Evolutionary conservation across 2,888 invertebrate genomes (phyloP).

Genomic region (Lottia gigantea): DNA sequence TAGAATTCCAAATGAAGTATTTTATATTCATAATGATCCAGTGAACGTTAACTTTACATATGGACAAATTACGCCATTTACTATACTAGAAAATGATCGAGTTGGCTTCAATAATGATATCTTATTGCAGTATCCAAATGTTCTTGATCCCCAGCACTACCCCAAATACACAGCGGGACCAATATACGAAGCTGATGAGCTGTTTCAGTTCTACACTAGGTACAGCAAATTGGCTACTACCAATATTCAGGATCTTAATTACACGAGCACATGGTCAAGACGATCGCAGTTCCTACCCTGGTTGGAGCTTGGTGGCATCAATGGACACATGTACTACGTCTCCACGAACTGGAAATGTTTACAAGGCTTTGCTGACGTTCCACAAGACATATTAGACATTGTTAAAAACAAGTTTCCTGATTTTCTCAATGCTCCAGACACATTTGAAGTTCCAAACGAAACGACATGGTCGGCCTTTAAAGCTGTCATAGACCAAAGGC

Average conservation of each 20-base stretch:
- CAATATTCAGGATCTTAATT: constrained; percentile 21
- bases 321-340: constrained; percentile 35
- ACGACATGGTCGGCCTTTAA: constrained; percentile 43
- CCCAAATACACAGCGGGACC: constrained; percentile 36
- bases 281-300: constrained; percentile 41
- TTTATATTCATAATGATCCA: constrained; percentile 40
- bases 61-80: constrained; percentile 22
- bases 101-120: constrained; percentile 33
- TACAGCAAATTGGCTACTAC: constrained; percentile 21
- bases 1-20: constrained; percentile 35
- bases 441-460: constrained; percentile 36
- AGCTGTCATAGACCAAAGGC: constrained; percentile 35
- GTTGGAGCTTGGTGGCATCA: constrained; percentile 37
- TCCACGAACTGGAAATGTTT: constrained; percentile 37
- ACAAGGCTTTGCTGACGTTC: constrained; percentile 31
- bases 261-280: constrained; percentile 36
- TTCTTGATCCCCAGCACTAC: constrained; percentile 32
- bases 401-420: constrained; percentile 30
- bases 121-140: constrained; percentile 38
- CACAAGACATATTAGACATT: constrained; percentile 34
- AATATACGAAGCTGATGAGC: constrained; percentile 34
- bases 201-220: constrained; percentile 35
- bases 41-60: constrained; percentile 30
- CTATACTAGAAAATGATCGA: constrained; percentile 12
- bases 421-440: constrained; percentile 32